Percentiles rank a stretch among this genome's conserved stretches.
phyloP scores from a whole-genome alignment of 2,888 invertebrate genomes.

The Drosophila leonis region DNA sequence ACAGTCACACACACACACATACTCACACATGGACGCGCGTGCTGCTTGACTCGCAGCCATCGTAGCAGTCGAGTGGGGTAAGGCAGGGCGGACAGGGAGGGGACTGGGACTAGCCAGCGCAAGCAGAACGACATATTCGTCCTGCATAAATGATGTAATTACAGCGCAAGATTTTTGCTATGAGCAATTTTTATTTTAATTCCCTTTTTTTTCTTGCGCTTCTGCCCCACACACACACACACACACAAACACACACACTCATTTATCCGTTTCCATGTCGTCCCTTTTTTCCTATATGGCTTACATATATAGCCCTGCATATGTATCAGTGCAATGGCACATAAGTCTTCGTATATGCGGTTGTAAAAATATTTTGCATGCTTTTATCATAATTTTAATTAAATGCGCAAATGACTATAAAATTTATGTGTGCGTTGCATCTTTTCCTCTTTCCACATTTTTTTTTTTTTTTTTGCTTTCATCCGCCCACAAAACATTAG shows the following conservation, averaged over 20 bases:
- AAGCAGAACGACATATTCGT: slow-evolving; percentile 82
- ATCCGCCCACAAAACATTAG: slow-evolving; percentile 23
- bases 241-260: slow-evolving; percentile 29
- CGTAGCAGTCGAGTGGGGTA: slow-evolving; percentile 11
- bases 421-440: slow-evolving; percentile 59
- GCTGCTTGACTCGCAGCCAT: slow-evolving; percentile 42
- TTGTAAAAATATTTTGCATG: slow-evolving; percentile 73
- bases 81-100: too few relatives aligned
- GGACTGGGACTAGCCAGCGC: slow-evolving; percentile 38
- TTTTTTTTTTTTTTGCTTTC: background rate
- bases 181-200: slow-evolving; percentile 79
- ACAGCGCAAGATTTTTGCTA: slow-evolving; percentile 80
- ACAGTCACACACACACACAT: slow-evolving; percentile 40
- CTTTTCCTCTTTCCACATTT: slow-evolving; percentile 13
- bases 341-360: slow-evolving; percentile 52
- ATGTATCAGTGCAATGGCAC: slow-evolving; percentile 36
- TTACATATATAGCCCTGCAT: slow-evolving; percentile 14
- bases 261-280: slow-evolving; percentile 53
- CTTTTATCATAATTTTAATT: slow-evolving; percentile 78
- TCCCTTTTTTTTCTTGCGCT: slow-evolving; percentile 51
- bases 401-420: slow-evolving; percentile 75
- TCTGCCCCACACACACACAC: slow-evolving; percentile 17
- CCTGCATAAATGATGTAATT: slow-evolving; percentile 84
- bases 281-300: slow-evolving; percentile 42
- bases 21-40: slow-evolving; percentile 47